These are phyloP conservation scores for Lamellibrachia luymesi DNA, from an alignment of 1,140 invertebrate species.

Conservation along the genomic window DNA sequence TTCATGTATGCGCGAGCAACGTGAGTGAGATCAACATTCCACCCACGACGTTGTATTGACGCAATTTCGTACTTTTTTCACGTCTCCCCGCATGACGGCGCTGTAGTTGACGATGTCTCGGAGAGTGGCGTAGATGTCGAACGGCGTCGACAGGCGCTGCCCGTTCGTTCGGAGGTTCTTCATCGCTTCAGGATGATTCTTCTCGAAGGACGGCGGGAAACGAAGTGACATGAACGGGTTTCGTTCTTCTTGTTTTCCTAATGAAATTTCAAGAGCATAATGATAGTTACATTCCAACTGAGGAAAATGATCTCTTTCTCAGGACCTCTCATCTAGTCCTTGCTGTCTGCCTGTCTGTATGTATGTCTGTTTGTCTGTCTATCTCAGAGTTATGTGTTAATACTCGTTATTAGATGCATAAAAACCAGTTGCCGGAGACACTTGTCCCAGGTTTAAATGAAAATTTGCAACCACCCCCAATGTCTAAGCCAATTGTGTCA, in stretches of 20 bases:
- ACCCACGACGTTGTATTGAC: not conserved
- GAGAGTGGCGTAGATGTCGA: slow-evolving; percentile 76
- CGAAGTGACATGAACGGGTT: slow-evolving; percentile 81
- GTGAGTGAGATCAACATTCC: not conserved
- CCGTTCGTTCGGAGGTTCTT: slow-evolving; percentile 52
- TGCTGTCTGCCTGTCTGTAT: too few species aligned
- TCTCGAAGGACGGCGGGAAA: slow-evolving; percentile 73
- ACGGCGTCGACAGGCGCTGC: slow-evolving; percentile 75
- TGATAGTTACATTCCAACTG: too few species aligned
- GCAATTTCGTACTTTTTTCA: slow-evolving; percentile 67
- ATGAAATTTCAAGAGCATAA: not conserved
- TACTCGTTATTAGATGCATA: too few species aligned
- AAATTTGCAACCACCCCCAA: too few species aligned
- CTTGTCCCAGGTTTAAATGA: too few species aligned
- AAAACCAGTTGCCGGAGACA: too few species aligned
- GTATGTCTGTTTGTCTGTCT: too few species aligned
- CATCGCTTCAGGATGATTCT: slow-evolving; percentile 61
- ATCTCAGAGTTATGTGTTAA: too few species aligned
- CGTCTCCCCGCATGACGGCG: slow-evolving; percentile 56
- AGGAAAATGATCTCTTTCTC: too few species aligned
- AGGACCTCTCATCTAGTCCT: too few species aligned
- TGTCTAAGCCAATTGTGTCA: too few species aligned
- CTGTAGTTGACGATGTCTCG: slow-evolving; percentile 62
- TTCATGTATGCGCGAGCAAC: not conserved
- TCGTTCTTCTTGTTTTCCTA: slow-evolving; percentile 83